These are phyloP conservation scores for Heterotilapia buettikoferi DNA, from an alignment of 2,113 vertebrate genomes.

Conservation along the genomic window DNA sequence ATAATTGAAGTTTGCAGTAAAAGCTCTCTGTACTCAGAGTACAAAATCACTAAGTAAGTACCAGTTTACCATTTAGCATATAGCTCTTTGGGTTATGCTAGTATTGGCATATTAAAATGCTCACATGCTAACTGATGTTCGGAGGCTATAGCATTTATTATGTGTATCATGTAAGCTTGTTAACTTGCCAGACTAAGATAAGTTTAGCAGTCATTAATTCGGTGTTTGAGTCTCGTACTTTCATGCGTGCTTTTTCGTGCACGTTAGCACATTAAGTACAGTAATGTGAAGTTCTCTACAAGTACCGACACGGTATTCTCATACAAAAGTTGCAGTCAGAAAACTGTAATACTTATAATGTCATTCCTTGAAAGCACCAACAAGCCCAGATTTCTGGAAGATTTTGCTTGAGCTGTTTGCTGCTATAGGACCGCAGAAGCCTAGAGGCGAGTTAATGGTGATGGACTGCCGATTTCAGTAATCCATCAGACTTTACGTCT, in stretches of 20 bases:
- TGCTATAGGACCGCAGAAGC: neutral
- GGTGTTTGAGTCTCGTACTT: neutral
- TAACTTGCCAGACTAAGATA: neutral
- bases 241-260: neutral
- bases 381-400: neutral
- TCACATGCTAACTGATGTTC: neutral
- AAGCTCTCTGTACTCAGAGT: neutral
- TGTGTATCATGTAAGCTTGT: neutral
- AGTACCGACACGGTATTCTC: neutral
- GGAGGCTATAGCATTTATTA: neutral
- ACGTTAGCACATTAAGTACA: neutral
- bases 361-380: neutral
- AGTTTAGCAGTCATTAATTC: neutral
- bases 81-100: neutral
- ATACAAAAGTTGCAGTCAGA: neutral
- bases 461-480: neutral
- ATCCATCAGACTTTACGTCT: neutral
- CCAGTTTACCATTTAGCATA: neutral
- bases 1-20: neutral
- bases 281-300: neutral
- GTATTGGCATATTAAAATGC: neutral
- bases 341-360: neutral
- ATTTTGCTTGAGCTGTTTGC: neutral
- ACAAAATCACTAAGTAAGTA: neutral
- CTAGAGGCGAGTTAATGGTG: neutral